Evolutionary conservation across 2,113 vertebrate genomes (phyloP).

Genomic region (Numida meleagris): DNA sequence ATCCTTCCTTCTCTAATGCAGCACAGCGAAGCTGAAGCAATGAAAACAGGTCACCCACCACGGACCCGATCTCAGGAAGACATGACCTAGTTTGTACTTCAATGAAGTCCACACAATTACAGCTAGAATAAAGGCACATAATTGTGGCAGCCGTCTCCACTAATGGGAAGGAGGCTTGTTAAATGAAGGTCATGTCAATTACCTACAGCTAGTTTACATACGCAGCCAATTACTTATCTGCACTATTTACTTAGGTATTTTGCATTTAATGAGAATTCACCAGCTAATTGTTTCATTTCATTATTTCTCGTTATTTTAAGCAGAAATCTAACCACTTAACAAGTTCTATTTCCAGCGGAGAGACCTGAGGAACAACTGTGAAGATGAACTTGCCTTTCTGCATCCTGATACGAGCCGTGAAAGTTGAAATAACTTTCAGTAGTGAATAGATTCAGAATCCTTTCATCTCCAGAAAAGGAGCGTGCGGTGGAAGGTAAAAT

Average conservation of each 20-base stretch:
- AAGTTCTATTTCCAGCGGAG: not conserved
- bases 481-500: slow-evolving; percentile 22
- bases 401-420: not conserved
- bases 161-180: slow-evolving; percentile 24
- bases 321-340: not conserved
- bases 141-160: not conserved
- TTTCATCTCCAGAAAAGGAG: slow-evolving; percentile 6
- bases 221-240: slow-evolving; percentile 56
- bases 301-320: slow-evolving; percentile 13
- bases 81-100: not conserved
- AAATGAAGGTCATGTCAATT: slow-evolving; percentile 55
- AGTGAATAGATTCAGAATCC: slow-evolving; percentile 26
- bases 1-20: not conserved
- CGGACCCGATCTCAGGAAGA: not conserved
- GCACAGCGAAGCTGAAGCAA: not conserved
- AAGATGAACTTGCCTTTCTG: not conserved
- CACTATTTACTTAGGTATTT: slow-evolving; percentile 49
- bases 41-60: not conserved
- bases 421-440: not conserved
- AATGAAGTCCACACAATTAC: not conserved
- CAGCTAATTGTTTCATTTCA: slow-evolving; percentile 13
- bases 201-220: slow-evolving; percentile 46
- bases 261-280: slow-evolving; percentile 47
- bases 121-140: not conserved
- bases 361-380: not conserved